Conservation (phyloP, 2,888 invertebrate species). For the Drosophila vallismaia region DNA sequence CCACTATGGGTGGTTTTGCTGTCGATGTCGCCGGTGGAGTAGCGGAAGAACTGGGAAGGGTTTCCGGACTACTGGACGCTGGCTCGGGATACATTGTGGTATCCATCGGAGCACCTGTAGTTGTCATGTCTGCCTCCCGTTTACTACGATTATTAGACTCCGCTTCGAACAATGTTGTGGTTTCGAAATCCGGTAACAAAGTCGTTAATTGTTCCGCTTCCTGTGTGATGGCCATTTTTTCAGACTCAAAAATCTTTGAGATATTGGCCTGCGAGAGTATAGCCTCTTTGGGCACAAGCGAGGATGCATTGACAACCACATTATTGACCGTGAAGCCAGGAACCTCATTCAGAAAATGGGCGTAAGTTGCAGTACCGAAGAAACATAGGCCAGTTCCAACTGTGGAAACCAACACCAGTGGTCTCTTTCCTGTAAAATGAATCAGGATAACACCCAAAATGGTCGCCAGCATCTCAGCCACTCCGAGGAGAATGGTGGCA, state of each 20-base stretch:
- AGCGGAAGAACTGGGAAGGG: background rate
- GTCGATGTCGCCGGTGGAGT: conserved; percentile 7
- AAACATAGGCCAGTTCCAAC: conserved; percentile 88
- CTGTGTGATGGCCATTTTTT: conserved; percentile 59
- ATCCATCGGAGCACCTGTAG: conserved; percentile 28
- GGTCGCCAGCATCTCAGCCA: conserved; percentile 88
- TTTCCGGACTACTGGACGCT: conserved; percentile 5
- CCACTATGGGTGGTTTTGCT: conserved; percentile 53
- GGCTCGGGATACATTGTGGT: conserved; percentile 52
- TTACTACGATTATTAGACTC: conserved; percentile 62
- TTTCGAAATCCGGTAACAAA: conserved; percentile 37
- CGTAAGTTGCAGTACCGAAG: conserved; percentile 84
- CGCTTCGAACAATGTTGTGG: conserved; percentile 37
- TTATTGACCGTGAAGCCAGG: conserved; percentile 83
- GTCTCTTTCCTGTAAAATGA: conserved; percentile 90
- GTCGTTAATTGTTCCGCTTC: conserved; percentile 46
- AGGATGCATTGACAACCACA: conserved; percentile 83
- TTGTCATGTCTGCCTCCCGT: conserved; percentile 52
- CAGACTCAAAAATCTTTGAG: conserved; percentile 80
- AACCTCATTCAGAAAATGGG: conserved; percentile 82
- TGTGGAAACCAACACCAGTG: conserved; percentile 88
- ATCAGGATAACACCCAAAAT: conserved; percentile 88
- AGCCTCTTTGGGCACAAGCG: conserved; percentile 75
- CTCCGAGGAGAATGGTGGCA: conserved; percentile 89
- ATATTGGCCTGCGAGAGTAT: conserved; percentile 81